Conservation (phyloP, 2,113 vertebrate genomes). For the Euleptes europaea region DNA sequence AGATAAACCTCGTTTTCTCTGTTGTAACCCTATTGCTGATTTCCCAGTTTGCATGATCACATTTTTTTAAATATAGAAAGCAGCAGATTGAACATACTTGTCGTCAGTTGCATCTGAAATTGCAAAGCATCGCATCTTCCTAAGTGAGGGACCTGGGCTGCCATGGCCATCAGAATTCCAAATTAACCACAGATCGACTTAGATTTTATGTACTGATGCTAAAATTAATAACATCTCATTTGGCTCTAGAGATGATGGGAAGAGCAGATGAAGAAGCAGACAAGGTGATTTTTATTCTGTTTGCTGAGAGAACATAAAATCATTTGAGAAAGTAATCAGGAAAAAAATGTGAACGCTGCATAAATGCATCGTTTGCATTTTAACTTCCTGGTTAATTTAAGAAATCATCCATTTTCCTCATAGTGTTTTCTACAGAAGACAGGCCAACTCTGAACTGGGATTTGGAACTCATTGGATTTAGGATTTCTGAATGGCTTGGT, state of each 20-base stretch:
- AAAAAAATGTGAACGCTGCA: slow-evolving; percentile 17
- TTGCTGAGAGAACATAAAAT: slow-evolving; percentile 48
- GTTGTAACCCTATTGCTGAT: neutral
- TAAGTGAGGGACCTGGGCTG: slow-evolving; percentile 32
- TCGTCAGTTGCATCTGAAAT: slow-evolving; percentile 31
- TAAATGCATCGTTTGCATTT: slow-evolving; percentile 4
- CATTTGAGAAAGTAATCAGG: slow-evolving; percentile 23
- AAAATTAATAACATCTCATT: slow-evolving; percentile 35
- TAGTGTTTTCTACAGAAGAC: neutral
- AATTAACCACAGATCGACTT: slow-evolving; percentile 44
- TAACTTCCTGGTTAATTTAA: neutral
- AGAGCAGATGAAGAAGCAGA: slow-evolving; percentile 38
- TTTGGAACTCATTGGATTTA: neutral
- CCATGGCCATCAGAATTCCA: slow-evolving; percentile 10
- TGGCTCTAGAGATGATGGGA: slow-evolving; percentile 18
- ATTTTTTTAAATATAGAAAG: slow-evolving; percentile 19
- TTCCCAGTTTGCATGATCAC: neutral
- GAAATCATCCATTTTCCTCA: neutral
- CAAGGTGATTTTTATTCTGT: slow-evolving; percentile 10
- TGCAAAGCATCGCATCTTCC: slow-evolving; percentile 30
- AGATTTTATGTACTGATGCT: slow-evolving; percentile 24
- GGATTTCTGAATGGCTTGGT: neutral
- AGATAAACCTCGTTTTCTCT: neutral
- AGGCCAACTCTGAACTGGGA: neutral
- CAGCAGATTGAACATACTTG: neutral